These are phyloP conservation scores for Anas acuta DNA, from an alignment of 2,797 vertebrate species.

Conservation along the genomic window DNA sequence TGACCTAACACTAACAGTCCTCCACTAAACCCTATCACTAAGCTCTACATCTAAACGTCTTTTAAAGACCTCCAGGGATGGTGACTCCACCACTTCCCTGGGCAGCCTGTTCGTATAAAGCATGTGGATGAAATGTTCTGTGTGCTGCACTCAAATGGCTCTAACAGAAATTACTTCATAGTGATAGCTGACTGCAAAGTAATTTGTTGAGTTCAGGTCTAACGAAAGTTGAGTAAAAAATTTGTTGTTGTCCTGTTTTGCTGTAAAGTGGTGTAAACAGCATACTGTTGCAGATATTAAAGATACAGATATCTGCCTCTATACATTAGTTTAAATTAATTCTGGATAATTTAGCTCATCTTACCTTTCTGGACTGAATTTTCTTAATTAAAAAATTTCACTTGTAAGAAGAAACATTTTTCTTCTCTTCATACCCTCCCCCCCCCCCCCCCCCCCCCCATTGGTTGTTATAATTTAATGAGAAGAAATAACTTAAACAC, in stretches of 20 bases:
- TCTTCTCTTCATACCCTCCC: too few relatives aligned
- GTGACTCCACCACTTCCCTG: too few relatives aligned
- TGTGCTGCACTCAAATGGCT: background rate
- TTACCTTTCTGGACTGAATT: background rate
- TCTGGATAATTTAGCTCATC: background rate
- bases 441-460: too few relatives aligned
- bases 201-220: background rate
- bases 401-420: background rate
- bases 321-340: background rate
- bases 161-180: rapidly evolving
- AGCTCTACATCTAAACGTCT: too few relatives aligned
- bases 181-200: background rate
- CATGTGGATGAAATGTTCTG: background rate
- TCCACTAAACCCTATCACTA: too few relatives aligned
- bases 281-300: background rate
- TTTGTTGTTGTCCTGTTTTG: background rate
- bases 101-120: too few relatives aligned
- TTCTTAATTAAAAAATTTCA: background rate
- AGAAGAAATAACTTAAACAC: background rate
- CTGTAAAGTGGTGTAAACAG: background rate
- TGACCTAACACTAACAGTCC: too few relatives aligned
- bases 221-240: background rate
- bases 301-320: too few relatives aligned
- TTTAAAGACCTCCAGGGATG: too few relatives aligned
- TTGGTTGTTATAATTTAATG: too few relatives aligned